Conservation (phyloP, 2,888 invertebrate species). For the Cactoblastis cactorum region DNA sequence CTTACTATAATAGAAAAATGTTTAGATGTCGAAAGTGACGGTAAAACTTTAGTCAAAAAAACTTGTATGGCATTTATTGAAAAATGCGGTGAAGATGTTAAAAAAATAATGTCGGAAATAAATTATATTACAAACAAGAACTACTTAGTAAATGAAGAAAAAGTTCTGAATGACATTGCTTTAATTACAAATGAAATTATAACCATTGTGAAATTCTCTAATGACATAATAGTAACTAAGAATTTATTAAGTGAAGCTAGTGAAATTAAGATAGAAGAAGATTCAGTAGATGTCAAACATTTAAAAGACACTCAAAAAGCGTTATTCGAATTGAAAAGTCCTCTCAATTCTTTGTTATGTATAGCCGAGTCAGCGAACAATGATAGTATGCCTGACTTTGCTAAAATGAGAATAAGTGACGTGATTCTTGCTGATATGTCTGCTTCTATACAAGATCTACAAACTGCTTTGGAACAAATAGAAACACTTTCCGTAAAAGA, state of each 20-base stretch:
- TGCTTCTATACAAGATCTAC: constrained; percentile 69
- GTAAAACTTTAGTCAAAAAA: constrained; percentile 83
- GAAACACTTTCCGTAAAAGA: constrained; percentile 76
- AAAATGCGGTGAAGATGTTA: constrained; percentile 77
- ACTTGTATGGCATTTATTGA: constrained; percentile 84
- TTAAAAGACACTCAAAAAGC: constrained; percentile 65
- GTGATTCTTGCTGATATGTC: constrained; percentile 67
- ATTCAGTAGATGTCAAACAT: constrained; percentile 52
- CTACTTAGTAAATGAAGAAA: constrained; percentile 63
- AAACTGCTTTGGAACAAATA: constrained; percentile 66
- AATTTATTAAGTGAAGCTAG: constrained; percentile 52
- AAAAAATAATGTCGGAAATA: constrained; percentile 71
- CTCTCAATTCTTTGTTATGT: constrained; percentile 52
- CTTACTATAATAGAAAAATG: constrained; percentile 84
- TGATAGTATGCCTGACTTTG: constrained; percentile 34
- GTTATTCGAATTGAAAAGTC: constrained; percentile 56
- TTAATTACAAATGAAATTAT: constrained; percentile 70
- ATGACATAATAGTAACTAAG: constrained; percentile 74
- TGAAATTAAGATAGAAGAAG: constrained; percentile 51
- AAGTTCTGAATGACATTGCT: constrained; percentile 60
- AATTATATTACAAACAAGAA: constrained; percentile 58
- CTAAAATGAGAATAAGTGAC: constrained; percentile 48
- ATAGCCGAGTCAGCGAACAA: constrained; percentile 55
- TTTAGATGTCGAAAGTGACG: constrained; percentile 82
- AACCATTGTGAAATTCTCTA: constrained; percentile 70